Evolutionary conservation across 2,797 vertebrate species (phyloP).

Genomic region (Tachyglossus aculeatus): DNA sequence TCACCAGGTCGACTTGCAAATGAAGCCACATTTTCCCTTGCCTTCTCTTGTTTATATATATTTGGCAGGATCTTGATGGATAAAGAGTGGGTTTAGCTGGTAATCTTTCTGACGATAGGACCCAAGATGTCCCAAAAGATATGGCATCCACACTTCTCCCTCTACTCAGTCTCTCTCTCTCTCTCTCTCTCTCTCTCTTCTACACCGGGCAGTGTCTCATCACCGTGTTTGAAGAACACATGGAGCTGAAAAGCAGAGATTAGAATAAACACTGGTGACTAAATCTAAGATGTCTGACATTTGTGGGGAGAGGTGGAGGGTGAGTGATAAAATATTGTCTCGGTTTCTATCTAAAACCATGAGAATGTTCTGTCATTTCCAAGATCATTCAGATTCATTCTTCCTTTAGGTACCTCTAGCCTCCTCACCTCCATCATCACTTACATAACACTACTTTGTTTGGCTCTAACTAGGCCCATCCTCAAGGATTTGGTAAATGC

Average conservation of each 20-base stretch:
- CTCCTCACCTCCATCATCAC: background rate
- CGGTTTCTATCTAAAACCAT: slow-evolving; percentile 9
- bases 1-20: slow-evolving; percentile 6
- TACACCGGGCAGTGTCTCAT: background rate
- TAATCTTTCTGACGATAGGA: rapidly evolving
- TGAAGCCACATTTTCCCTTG: background rate
- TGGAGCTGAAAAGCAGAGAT: background rate
- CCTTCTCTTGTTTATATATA: slow-evolving; percentile 5
- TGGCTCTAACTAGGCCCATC: too few species aligned
- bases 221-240: background rate
- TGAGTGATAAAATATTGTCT: background rate
- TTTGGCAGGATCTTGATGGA: background rate
- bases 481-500: slow-evolving; percentile 24
- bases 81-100: background rate
- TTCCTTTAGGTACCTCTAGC: background rate
- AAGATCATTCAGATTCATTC: background rate
- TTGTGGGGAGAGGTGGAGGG: too few species aligned
- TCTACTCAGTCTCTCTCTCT: background rate
- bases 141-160: background rate
- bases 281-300: background rate
- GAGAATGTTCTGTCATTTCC: background rate
- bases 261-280: background rate
- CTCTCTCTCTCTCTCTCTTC: background rate
- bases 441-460: too few species aligned
- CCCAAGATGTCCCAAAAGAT: background rate